These are phyloP conservation scores for Neofelis nebulosa DNA, from an alignment of 2,113 vertebrate genomes.

Conservation along the genomic window DNA sequence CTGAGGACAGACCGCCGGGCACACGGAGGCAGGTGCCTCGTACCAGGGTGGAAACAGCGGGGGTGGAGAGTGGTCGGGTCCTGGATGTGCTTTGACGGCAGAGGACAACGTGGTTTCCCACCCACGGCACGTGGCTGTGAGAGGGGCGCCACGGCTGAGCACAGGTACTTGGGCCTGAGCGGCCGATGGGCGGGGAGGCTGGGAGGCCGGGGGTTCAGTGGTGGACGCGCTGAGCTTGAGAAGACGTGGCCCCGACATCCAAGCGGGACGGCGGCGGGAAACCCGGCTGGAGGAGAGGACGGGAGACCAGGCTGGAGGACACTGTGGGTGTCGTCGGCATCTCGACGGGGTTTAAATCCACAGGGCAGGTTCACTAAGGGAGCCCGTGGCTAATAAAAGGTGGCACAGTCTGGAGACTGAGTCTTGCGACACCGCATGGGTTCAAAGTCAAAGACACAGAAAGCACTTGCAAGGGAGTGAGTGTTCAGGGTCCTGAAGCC, in stretches of 20 bases:
- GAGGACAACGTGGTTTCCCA: accelerated
- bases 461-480: not conserved
- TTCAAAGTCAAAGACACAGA: not conserved
- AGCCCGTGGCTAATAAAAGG: accelerated
- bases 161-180: not conserved
- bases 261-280: accelerated
- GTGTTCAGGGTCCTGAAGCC: accelerated
- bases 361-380: accelerated
- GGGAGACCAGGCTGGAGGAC: too few relatives aligned
- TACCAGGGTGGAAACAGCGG: not conserved
- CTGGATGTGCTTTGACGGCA: accelerated
- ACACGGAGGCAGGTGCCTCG: not conserved
- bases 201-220: accelerated
- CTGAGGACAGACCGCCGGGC: not conserved
- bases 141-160: accelerated
- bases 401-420: not conserved
- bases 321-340: accelerated
- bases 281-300: not conserved
- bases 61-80: not conserved
- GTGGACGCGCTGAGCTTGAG: accelerated
- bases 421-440: accelerated
- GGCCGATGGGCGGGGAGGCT: accelerated
- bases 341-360: accelerated
- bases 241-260: accelerated
- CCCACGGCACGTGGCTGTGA: not conserved